phyloP scores from a whole-genome alignment of 2,888 invertebrate species.

The Suillia variegata region DNA sequence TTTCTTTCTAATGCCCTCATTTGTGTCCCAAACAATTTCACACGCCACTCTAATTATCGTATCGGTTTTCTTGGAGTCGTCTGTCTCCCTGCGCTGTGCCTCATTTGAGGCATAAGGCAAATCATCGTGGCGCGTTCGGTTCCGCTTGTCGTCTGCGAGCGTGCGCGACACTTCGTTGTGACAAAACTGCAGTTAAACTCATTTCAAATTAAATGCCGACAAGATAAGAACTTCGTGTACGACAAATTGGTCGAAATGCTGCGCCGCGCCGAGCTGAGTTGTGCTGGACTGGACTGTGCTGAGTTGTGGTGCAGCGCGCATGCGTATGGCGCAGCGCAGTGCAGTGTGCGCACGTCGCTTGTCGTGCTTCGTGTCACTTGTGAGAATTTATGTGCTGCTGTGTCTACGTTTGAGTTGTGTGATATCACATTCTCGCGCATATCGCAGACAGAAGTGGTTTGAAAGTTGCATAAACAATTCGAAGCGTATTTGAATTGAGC shows the following conservation, averaged over 20 bases:
- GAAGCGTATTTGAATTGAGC: too few species aligned
- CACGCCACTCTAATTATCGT: neutral
- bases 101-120: too few species aligned
- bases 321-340: neutral
- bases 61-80: too few species aligned
- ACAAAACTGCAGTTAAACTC: conserved; percentile 25
- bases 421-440: neutral
- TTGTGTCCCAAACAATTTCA: neutral
- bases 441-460: too few species aligned
- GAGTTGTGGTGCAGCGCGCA: too few species aligned
- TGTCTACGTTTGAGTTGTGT: neutral
- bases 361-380: conserved; percentile 47
- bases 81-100: too few species aligned
- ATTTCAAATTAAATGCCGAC: conserved; percentile 41
- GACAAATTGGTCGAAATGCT: conserved; percentile 3
- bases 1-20: neutral
- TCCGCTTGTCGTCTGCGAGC: neutral
- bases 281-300: too few species aligned
- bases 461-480: too few species aligned
- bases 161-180: neutral
- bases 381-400: conserved; percentile 40
- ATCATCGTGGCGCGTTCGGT: neutral
- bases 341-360: conserved; percentile 20
- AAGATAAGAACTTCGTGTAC: conserved; percentile 41
- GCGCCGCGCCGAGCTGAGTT: too few species aligned